A percentile compares a stretch with the other conserved stretches of the same genome.
Evolutionary conservation across 2,113 vertebrate species (phyloP).

Genomic region (Podilymbus podiceps): DNA sequence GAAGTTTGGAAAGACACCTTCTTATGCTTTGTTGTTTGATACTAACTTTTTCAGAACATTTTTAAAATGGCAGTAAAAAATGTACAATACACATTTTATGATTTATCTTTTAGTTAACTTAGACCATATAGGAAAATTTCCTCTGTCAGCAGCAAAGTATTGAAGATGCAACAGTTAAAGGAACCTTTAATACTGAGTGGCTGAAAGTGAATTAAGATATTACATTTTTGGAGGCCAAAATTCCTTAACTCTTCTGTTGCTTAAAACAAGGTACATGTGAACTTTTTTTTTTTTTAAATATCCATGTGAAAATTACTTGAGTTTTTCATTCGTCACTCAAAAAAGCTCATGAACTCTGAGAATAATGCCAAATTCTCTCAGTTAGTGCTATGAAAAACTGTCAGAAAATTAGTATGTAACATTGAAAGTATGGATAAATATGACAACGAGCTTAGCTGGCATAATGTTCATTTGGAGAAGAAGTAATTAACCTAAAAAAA

Average conservation of each 20-base stretch:
- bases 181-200: neutral
- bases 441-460: neutral
- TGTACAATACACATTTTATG: neutral
- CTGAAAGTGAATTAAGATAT: neutral
- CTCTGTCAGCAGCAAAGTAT: neutral
- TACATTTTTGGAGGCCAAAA: neutral
- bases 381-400: neutral
- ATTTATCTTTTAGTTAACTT: neutral
- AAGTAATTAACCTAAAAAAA: neutral
- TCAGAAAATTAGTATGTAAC: neutral
- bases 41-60: neutral
- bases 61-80: neutral
- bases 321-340: neutral
- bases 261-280: neutral
- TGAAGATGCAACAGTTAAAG: neutral
- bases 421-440: neutral
- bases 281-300: neutral
- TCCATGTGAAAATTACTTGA: neutral
- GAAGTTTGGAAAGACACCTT: neutral
- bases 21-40: fast-evolving
- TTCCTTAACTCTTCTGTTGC: neutral
- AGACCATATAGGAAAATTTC: neutral
- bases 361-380: neutral
- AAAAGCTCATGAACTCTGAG: neutral
- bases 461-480: neutral